phyloP scores from a whole-genome alignment of 2,113 vertebrate species.

The Gnathochromis pfefferi region DNA sequence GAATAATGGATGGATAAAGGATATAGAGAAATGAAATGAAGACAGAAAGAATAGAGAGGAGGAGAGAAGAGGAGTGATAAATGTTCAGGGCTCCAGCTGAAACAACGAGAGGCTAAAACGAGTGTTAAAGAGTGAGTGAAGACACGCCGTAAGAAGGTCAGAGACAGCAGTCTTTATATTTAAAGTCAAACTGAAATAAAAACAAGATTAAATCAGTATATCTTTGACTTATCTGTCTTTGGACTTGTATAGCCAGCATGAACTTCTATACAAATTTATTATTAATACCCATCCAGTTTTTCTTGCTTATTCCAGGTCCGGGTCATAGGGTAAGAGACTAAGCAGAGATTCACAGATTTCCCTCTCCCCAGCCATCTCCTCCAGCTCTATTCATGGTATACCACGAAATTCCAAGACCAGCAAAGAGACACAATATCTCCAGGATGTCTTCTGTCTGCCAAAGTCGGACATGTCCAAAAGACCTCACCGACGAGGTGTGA shows the following conservation, averaged over 20 bases:
- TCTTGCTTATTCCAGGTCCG: neutral
- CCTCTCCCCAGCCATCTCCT: neutral
- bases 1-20: slow-evolving; percentile 37
- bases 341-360: neutral
- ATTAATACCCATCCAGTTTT: rapidly evolving
- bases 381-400: neutral
- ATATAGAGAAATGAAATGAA: slow-evolving; percentile 23
- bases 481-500: neutral
- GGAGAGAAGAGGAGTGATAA: neutral
- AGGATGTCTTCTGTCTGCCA: neutral
- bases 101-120: neutral
- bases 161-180: neutral
- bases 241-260: neutral
- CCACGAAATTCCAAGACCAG: rapidly evolving
- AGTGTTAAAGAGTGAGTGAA: neutral
- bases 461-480: neutral
- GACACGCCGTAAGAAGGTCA: neutral
- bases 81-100: neutral
- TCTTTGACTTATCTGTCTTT: neutral
- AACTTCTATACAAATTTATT: neutral
- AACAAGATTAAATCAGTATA: neutral
- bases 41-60: neutral
- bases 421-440: neutral
- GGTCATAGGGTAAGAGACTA: too few relatives aligned
- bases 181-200: neutral